A percentile compares a stretch with the other conserved stretches of the same genome.
Conservation (phyloP, 2,888 invertebrate genomes). For the Euproctis similis region DNA sequence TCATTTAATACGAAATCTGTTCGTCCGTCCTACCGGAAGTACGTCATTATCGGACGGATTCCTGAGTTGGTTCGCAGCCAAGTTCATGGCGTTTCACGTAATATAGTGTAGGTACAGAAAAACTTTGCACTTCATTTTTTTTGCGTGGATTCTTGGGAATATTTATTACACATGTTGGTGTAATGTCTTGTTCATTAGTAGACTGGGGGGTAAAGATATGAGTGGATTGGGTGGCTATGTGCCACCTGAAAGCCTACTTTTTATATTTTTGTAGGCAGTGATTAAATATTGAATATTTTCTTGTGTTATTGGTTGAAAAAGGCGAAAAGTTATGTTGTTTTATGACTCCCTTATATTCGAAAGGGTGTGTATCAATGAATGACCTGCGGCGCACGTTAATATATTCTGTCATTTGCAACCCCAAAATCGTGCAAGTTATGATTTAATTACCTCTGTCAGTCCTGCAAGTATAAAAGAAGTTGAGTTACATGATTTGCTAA, state of each 20-base stretch:
- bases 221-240: slow-evolving; percentile 1
- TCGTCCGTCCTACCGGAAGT: slow-evolving; percentile 43
- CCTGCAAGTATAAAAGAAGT: too few relatives aligned
- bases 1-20: slow-evolving; percentile 27
- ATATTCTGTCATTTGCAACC: too few relatives aligned
- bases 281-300: too few relatives aligned
- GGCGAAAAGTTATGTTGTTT: too few relatives aligned
- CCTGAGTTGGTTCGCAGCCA: slow-evolving; percentile 48
- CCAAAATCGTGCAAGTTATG: too few relatives aligned
- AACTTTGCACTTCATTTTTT: slow-evolving; percentile 8
- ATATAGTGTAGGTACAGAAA: slow-evolving; percentile 16
- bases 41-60: slow-evolving; percentile 55
- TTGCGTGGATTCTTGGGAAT: slow-evolving; percentile 10
- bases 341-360: too few relatives aligned
- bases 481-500: too few relatives aligned
- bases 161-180: slow-evolving; percentile 13
- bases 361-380: too few relatives aligned
- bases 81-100: slow-evolving; percentile 26
- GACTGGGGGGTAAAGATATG: too few relatives aligned
- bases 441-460: too few relatives aligned
- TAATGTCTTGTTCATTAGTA: slow-evolving; percentile 6
- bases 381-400: too few relatives aligned
- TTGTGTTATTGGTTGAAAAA: too few relatives aligned
- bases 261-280: slow-evolving; percentile 1
- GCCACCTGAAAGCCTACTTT: slow-evolving; percentile 1